These are phyloP conservation scores for Formica selysi DNA, from an alignment of 1,140 invertebrate species.

Conservation along the genomic window DNA sequence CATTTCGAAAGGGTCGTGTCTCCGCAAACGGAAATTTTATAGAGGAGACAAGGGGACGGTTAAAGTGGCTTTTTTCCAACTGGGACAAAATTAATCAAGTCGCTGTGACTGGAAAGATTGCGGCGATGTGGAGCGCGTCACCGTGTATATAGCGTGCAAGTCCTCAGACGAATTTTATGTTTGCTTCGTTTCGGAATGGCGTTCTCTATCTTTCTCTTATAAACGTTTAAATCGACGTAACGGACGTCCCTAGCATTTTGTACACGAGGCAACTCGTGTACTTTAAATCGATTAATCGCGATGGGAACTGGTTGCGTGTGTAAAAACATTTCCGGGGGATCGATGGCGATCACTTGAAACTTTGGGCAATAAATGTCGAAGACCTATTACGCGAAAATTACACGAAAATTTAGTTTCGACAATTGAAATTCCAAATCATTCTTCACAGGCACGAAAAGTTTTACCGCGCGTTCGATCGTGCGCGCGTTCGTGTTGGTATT, in stretches of 20 bases:
- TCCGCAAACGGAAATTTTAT: conserved; percentile 30
- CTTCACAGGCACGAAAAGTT: conserved; percentile 15
- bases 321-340: conserved; percentile 45
- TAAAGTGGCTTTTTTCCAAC: not conserved
- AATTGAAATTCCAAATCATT: conserved; percentile 59
- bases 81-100: conserved; percentile 18
- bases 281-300: conserved; percentile 61
- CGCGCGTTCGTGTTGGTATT: not conserved
- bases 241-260: conserved; percentile 34
- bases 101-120: not conserved
- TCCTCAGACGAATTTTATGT: conserved; percentile 22
- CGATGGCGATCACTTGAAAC: conserved; percentile 57
- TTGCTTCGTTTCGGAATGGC: not conserved
- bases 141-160: not conserved
- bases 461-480: conserved; percentile 1
- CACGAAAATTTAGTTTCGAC: conserved; percentile 41
- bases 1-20: conserved; percentile 28
- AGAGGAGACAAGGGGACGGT: not conserved
- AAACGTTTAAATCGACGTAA: conserved; percentile 50
- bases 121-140: not conserved
- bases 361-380: conserved; percentile 60
- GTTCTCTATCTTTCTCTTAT: conserved; percentile 35
- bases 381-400: conserved; percentile 53
- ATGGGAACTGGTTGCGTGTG: conserved; percentile 50
- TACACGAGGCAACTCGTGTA: conserved; percentile 48